Evolutionary conservation across 2,797 vertebrate genomes (phyloP), one percentile per base, ranked within the genome.

Genomic region (Takifugu rubripes): DNA sequence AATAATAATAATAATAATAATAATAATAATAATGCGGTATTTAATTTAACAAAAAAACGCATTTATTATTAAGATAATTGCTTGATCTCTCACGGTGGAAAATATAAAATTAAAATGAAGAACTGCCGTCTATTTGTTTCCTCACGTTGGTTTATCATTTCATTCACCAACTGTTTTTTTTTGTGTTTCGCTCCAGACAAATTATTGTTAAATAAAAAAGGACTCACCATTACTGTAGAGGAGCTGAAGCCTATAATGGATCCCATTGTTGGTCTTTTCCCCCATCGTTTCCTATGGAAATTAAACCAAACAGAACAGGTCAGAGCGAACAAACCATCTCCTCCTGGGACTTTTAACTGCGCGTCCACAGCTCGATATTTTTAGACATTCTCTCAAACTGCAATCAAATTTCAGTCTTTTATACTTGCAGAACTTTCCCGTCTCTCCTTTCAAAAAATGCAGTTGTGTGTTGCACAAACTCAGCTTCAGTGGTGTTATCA

Each of bases 211-310:
- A 74, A 46, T 17, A 46, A 46, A 46, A 46, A 46, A 17, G 54
- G 66, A 82, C 87, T 93, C 90, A 96, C 95, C 95, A 64, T 96
- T 97, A 87, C 95, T 96, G 92, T 95, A 96, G 77, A 96, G 94
- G 27, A 96, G 94, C 88, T 96, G 95, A 10, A 96, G 92, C 80
- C 95, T 94, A 85, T 96, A 96, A 88, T 96, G 95, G 82, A 96
- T 96, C 72, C 95, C 95, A 85, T 96, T 96, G 92, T 96, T 96
- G 84, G 95, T 96, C 92, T 96, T 96, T 89, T 96, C 95, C 77
- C 92, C 95, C 89, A 93, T 94, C 84, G 94, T 93, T 93, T 97
- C 95, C 95, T 97, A 87, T 74, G 60, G 74, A 90, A 77, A 87
- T 83, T 68, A 78, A 84, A 82, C 55, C 81, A 79, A 79, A 83